A percentile compares a stretch with the other conserved stretches of the same genome.
Conservation (phyloP, 2,797 vertebrate genomes). For the Chaunax sp. region DNA sequence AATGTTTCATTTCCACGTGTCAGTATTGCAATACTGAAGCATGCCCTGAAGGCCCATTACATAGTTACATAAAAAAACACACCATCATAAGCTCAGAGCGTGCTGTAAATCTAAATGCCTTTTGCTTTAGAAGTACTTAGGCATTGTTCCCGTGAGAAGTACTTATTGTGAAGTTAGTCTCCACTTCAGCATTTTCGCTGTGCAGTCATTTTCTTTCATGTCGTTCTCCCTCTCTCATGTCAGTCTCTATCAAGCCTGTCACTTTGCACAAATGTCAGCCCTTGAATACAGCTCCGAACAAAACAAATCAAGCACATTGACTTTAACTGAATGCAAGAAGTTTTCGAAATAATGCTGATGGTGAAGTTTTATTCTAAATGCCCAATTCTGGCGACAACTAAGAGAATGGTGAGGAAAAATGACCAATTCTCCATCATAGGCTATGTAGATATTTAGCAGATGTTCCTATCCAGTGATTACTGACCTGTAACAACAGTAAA, state of each 20-base stretch:
- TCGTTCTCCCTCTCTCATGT: constrained; percentile 5
- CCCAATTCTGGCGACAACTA: too few relatives aligned
- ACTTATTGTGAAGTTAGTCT: background rate
- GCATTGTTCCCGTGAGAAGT: background rate
- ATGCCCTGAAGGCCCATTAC: background rate
- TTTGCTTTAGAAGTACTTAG: constrained; percentile 7
- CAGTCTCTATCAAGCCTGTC: constrained; percentile 5
- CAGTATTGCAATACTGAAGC: constrained; percentile 1
- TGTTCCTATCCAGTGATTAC: constrained; percentile 1
- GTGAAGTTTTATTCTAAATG: background rate
- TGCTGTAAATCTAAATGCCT: background rate
- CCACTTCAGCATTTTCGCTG: constrained; percentile 8
- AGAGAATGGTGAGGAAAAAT: too few relatives aligned
- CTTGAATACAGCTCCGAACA: background rate
- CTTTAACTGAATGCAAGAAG: constrained; percentile 10
- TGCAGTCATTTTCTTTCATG: background rate
- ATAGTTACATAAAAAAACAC: constrained; percentile 12
- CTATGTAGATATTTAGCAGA: background rate
- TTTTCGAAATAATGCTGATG: constrained; percentile 22
- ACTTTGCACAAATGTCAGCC: background rate
- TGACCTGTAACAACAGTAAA: background rate
- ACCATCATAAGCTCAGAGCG: constrained; percentile 1
- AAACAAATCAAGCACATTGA: constrained; percentile 4
- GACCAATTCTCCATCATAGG: background rate
- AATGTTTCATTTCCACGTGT: constrained; percentile 4